Percentiles rank a stretch among this genome's conserved stretches.
These are phyloP conservation scores for Nannoperca obscura DNA, from an alignment of 2,797 vertebrate genomes.

Conservation along the genomic window DNA sequence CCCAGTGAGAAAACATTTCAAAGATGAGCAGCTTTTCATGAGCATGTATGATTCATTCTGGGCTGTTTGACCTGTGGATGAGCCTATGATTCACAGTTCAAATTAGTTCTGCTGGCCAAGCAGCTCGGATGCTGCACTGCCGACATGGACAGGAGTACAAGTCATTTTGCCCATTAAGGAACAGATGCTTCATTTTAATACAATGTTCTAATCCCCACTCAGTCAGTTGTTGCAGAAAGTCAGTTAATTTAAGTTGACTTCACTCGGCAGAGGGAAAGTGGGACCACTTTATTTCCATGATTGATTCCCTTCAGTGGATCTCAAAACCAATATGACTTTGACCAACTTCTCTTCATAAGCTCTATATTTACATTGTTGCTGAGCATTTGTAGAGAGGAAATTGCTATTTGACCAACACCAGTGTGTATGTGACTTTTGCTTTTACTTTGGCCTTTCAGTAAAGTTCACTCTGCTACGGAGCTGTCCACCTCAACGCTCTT, in stretches of 20 bases:
- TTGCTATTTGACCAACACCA: constrained; percentile 63
- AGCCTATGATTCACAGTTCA: constrained; percentile 69
- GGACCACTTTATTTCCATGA: constrained; percentile 56
- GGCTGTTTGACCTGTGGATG: constrained; percentile 67
- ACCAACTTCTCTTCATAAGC: constrained; percentile 63
- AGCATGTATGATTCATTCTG: constrained; percentile 60
- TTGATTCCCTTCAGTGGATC: constrained; percentile 63
- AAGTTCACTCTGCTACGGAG: constrained; percentile 56
- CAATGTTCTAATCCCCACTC: constrained; percentile 57
- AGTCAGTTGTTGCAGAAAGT: constrained; percentile 56
- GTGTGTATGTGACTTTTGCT: constrained; percentile 47
- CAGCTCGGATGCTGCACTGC: constrained; percentile 34
- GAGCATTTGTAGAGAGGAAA: constrained; percentile 70
- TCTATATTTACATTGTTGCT: constrained; percentile 63
- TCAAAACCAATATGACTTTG: constrained; percentile 70
- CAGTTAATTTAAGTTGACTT: constrained; percentile 71
- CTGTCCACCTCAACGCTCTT: constrained; percentile 50
- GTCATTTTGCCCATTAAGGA: constrained; percentile 46
- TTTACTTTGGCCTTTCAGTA: constrained; percentile 45
- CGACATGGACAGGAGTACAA: constrained; percentile 33
- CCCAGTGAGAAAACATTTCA: constrained; percentile 63
- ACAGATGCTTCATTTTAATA: constrained; percentile 69
- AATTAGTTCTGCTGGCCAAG: constrained; percentile 68
- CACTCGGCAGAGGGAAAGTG: constrained; percentile 34
- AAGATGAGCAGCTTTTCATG: constrained; percentile 63